These are phyloP conservation scores for Patiria miniata DNA, from an alignment of 35 echinoderm and acorn worm species.

Conservation along the genomic window DNA sequence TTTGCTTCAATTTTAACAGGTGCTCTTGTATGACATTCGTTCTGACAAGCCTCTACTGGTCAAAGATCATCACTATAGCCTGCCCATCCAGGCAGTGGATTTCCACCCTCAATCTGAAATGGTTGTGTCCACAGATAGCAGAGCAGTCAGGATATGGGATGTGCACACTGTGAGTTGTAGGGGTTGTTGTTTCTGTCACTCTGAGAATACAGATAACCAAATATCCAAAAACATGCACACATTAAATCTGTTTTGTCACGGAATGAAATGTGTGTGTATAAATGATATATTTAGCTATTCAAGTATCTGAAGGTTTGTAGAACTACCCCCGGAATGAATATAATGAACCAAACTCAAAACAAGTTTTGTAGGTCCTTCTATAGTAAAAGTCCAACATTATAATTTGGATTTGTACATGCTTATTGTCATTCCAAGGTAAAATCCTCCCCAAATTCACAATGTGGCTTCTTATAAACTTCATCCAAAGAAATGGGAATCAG, in stretches of 20 bases:
- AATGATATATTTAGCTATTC: too few species aligned
- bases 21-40: constrained; percentile 93
- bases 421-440: too few species aligned
- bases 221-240: not conserved
- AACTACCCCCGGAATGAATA: too few species aligned
- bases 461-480: too few species aligned
- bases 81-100: constrained; percentile 77
- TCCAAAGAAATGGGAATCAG: too few species aligned
- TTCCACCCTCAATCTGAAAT: constrained; percentile 72
- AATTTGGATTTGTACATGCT: too few species aligned
- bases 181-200: not conserved
- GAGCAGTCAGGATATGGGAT: constrained; percentile 86
- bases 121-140: constrained; percentile 84
- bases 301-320: too few species aligned
- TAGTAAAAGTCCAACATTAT: too few species aligned
- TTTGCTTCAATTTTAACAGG: not conserved
- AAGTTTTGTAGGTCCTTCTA: too few species aligned
- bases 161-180: constrained; percentile 62
- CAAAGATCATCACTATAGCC: constrained; percentile 87
- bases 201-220: not conserved
- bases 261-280: not conserved
- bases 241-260: not conserved
- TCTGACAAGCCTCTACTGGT: constrained; percentile 83
- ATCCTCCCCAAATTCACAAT: too few species aligned
- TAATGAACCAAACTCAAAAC: too few species aligned